phyloP scores from a whole-genome alignment of 2,888 invertebrate genomes.

The Oscheius myriophilus region DNA sequence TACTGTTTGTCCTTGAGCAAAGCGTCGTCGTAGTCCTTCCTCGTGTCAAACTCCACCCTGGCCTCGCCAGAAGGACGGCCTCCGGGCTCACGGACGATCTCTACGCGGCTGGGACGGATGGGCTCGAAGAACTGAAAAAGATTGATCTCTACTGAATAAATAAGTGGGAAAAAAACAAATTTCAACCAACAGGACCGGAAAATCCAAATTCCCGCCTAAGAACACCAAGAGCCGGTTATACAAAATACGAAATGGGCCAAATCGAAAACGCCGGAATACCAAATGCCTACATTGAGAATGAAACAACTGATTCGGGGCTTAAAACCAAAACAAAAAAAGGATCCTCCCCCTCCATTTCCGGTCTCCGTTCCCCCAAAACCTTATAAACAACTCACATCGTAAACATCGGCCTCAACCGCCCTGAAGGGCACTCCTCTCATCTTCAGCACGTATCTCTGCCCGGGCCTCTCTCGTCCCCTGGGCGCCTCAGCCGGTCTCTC shows the following conservation, averaged over 20 bases:
- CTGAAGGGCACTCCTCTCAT: constrained; percentile 57
- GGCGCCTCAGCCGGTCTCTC: constrained; percentile 28
- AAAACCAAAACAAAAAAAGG: too few species aligned
- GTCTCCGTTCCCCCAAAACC: neutral
- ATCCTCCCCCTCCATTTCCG: neutral
- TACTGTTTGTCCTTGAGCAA: constrained; percentile 53
- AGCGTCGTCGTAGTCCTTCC: constrained; percentile 53
- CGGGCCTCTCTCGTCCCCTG: constrained; percentile 31
- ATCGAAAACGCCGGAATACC: too few species aligned
- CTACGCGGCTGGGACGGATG: constrained; percentile 42
- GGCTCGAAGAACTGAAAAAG: constrained; percentile 45
- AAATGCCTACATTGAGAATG: too few species aligned
- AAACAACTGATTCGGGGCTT: too few species aligned
- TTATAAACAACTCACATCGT: constrained; percentile 33
- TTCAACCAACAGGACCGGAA: neutral
- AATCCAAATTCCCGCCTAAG: neutral
- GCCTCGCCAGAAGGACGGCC: constrained; percentile 49
- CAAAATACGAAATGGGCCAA: too few species aligned
- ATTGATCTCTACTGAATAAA: neutral
- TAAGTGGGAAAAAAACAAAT: neutral
- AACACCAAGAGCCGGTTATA: neutral
- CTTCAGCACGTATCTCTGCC: constrained; percentile 39
- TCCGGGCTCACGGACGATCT: constrained; percentile 42
- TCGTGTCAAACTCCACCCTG: constrained; percentile 31
- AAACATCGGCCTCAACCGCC: constrained; percentile 47